A percentile compares a stretch with the other conserved stretches of the same genome.
Evolutionary conservation across 1,140 invertebrate genomes (phyloP).

Genomic region (Mactra quadrangularis): DNA sequence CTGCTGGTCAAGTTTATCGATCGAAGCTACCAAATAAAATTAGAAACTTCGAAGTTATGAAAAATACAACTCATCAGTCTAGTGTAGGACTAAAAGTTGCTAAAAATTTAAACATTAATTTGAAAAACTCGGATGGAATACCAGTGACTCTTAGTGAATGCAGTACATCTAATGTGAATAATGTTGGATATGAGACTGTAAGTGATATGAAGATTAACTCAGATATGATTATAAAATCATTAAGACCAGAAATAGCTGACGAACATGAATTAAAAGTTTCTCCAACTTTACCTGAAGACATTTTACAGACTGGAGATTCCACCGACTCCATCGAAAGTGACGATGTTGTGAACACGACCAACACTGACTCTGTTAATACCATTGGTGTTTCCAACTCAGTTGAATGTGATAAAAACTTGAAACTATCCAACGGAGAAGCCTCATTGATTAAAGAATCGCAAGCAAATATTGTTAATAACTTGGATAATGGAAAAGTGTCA

Average conservation of each 20-base stretch:
- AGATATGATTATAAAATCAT: background rate
- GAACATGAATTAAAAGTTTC: conserved; percentile 15
- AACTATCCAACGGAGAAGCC: too few relatives aligned
- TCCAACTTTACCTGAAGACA: conserved; percentile 27
- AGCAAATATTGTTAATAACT: too few relatives aligned
- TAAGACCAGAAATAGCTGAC: background rate
- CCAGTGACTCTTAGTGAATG: background rate
- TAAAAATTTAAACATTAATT: conserved; percentile 8
- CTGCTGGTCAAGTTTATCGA: background rate
- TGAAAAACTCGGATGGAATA: background rate
- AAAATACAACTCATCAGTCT: too few relatives aligned
- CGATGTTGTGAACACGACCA: background rate
- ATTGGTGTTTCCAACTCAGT: background rate
- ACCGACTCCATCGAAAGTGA: background rate
- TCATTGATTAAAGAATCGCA: background rate
- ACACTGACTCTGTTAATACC: background rate
- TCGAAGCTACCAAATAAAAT: conserved; percentile 29
- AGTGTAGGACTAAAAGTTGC: conserved; percentile 26
- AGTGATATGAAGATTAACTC: background rate
- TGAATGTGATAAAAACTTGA: too few relatives aligned
- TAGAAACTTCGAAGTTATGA: conserved; percentile 1
- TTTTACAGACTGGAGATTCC: background rate
- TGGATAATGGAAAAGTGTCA: background rate
- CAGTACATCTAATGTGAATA: background rate
- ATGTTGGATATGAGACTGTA: background rate